Percentiles rank a stretch among this genome's conserved stretches.
Evolutionary conservation across 2,888 invertebrate species (phyloP).

Genomic region (Andrena fulva): DNA sequence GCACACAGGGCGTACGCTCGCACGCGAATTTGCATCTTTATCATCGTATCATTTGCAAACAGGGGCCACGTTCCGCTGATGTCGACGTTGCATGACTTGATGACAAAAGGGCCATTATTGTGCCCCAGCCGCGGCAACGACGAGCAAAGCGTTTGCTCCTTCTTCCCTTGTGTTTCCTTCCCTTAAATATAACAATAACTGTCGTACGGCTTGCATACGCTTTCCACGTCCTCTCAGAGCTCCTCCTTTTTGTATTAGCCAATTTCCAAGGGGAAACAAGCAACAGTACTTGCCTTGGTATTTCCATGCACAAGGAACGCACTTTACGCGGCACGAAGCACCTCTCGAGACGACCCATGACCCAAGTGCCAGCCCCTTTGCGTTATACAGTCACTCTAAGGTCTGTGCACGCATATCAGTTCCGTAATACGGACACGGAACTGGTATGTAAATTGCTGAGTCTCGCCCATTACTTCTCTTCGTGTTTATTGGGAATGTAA

Average conservation of each 20-base stretch:
- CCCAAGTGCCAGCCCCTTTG: slow-evolving; percentile 52
- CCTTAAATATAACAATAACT: not conserved
- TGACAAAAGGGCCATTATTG: slow-evolving; percentile 2
- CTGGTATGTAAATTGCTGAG: too few species aligned
- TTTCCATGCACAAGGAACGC: slow-evolving; percentile 48
- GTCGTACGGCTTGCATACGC: not conserved
- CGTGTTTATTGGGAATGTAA: too few species aligned
- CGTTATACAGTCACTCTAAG: slow-evolving; percentile 55
- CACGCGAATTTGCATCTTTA: slow-evolving; percentile 56
- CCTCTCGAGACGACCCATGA: slow-evolving; percentile 66
- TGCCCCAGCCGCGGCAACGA: not conserved
- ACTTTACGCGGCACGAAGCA: slow-evolving; percentile 63
- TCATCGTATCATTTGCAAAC: slow-evolving; percentile 55
- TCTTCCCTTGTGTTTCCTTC: not conserved
- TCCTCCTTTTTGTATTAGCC: slow-evolving; percentile 29
- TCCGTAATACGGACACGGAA: not conserved
- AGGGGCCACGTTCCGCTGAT: slow-evolving; percentile 27
- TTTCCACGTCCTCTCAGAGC: not conserved
- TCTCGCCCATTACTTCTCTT: too few species aligned
- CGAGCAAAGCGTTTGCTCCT: not conserved
- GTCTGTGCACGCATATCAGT: slow-evolving; percentile 25
- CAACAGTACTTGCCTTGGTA: slow-evolving; percentile 44
- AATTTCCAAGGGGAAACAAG: slow-evolving; percentile 30
- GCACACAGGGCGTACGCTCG: slow-evolving; percentile 38
- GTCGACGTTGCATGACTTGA: slow-evolving; percentile 32